phyloP scores from a whole-genome alignment of 1,140 invertebrate genomes.

The Pararge aegeria region DNA sequence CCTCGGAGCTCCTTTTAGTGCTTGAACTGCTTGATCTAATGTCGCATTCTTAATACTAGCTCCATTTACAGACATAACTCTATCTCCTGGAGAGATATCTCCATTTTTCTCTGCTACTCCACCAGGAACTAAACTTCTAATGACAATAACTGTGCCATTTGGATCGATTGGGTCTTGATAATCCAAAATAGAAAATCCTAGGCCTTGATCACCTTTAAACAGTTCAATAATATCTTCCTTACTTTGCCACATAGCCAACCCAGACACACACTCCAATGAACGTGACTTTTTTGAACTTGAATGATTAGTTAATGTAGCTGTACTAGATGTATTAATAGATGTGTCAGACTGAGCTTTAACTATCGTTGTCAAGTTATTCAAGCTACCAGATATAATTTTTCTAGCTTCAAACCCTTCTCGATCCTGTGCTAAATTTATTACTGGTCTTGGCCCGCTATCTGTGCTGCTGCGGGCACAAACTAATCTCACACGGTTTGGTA shows the following conservation, averaged over 20 bases:
- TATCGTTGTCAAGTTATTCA: constrained; percentile 85
- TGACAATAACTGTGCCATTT: constrained; percentile 95
- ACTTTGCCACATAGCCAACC: constrained; percentile 95
- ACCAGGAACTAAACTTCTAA: constrained; percentile 94
- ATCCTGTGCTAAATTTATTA: constrained; percentile 89
- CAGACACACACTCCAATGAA: constrained; percentile 95
- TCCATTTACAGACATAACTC: constrained; percentile 94
- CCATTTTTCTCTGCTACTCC: constrained; percentile 94
- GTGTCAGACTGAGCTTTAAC: constrained; percentile 95
- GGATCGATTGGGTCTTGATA: constrained; percentile 95
- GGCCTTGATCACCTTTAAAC: constrained; percentile 92
- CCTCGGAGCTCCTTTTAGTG: constrained; percentile 90
- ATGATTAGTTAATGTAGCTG: constrained; percentile 83
- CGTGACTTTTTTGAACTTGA: constrained; percentile 88
- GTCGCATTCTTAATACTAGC: constrained; percentile 92
- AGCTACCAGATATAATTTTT: constrained; percentile 88
- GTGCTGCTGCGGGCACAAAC: constrained; percentile 86
- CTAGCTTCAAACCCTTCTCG: constrained; percentile 88
- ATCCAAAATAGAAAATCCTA: constrained; percentile 97
- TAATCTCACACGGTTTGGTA: constrained; percentile 90
- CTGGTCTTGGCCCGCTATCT: constrained; percentile 80
- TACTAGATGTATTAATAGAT: constrained; percentile 88
- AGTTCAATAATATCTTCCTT: constrained; percentile 93
- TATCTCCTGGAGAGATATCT: constrained; percentile 93
- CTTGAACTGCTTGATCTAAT: constrained; percentile 94